Base-by-base conservation (phyloP, 2,888 invertebrate genomes). In the Sarcophaga carnaria region DNA sequence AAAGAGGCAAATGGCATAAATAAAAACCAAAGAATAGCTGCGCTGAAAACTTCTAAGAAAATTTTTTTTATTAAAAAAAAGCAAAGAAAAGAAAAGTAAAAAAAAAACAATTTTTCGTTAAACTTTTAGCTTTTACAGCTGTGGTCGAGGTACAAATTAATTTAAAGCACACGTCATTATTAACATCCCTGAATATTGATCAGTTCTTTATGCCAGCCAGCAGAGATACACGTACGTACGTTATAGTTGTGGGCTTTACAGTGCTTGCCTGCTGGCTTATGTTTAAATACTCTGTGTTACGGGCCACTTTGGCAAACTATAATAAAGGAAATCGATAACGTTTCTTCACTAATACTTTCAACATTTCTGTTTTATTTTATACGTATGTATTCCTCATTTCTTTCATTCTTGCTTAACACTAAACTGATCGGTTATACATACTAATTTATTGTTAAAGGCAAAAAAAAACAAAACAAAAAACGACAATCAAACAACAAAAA, bases 241-340 rank as follows among this genome's bases (percentile, higher is more conserved):
- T 54, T 54, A 54, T 54, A 54, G 17, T 54, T 54, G 54, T 54
- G 17, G 54, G 79, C 72, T 14, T 54, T 71, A 83, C 66, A 66
- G 62, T 83, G 66, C 78, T 72, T 70, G 62, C 72, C 72, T 83
- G 71, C 72, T 72, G 82, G 69, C 75, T 62, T 54, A 69, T 69
- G 37, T 70, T 60, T 70, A 49, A 66, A 45, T 54, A 64, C n/a
- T 70, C 72, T 62, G 62, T 78, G 17, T 20, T 62, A 54, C 54
- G 54, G 77, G 60, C 54, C 72, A 67, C 77, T 77, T 72, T 77
- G 67, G 86, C 86, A 79, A 86, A 86, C 75, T 87, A 37, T 37
- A 81, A 84, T 87, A 87, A 87, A 87, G 87, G 87, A 87, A 87
- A 87, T 87, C 87, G 87, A 87, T 87, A 87, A 87, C 87, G 87